Conservation (phyloP, 1,140 invertebrate genomes). For the Drosophila ercepeae region DNA sequence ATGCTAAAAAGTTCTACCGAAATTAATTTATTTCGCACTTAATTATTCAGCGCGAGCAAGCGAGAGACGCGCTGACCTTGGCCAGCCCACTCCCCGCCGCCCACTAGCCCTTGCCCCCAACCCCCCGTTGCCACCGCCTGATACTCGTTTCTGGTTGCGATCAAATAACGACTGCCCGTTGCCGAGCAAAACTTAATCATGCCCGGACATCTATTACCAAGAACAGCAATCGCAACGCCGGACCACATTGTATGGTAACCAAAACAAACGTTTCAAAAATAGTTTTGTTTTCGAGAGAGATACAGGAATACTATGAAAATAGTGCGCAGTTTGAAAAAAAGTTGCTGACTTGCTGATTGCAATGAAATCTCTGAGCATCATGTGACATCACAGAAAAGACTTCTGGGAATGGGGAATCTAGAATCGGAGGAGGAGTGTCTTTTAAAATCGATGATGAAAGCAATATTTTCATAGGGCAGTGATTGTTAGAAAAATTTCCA, state of each 20-base stretch:
- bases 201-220: constrained; percentile 31
- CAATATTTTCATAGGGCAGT: constrained; percentile 1
- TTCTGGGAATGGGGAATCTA: not conserved
- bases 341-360: constrained; percentile 36
- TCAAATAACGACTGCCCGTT: constrained; percentile 53
- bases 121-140: not conserved
- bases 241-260: constrained; percentile 17
- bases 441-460: constrained; percentile 12
- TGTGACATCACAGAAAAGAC: constrained; percentile 44
- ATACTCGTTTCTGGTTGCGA: constrained; percentile 49
- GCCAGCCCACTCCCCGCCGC: constrained; percentile 2
- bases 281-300: constrained; percentile 34
- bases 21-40: constrained; percentile 79
- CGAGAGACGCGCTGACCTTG: constrained; percentile 60
- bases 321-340: constrained; percentile 56
- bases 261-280: constrained; percentile 42
- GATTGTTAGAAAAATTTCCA: too few species aligned
- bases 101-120: not conserved
- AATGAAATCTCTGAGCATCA: constrained; percentile 26
- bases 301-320: constrained; percentile 2
- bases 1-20: constrained; percentile 75
- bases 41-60: constrained; percentile 64
- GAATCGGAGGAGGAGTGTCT: not conserved
- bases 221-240: constrained; percentile 10
- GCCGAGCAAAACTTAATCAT: constrained; percentile 39